Evolutionary conservation across 2,888 invertebrate species (phyloP), one percentile per base, ranked within the genome.

Genomic region (Amaurobius ferox): DNA sequence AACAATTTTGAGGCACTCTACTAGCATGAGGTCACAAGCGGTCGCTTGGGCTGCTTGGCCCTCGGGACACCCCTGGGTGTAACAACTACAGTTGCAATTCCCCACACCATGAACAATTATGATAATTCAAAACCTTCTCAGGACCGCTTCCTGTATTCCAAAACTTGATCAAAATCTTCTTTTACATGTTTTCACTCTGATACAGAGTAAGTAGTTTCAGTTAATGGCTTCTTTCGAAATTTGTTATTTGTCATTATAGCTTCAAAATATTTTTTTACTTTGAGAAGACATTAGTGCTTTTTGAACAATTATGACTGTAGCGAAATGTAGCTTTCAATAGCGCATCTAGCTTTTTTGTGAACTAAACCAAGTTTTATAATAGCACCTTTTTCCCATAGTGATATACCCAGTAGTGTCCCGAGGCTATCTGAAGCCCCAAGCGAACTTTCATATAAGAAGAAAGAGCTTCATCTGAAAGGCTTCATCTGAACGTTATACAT

Each of bases 91-190:
- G 72, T 11, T 19, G 62, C 70, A 9, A 86, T 39, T 67, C 74
- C 32, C 80, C 80, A 80, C 1, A 88, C 88, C 80, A 88, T 86
- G 30, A 77, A 79, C 3, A 88, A 39, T 78, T 86, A 86, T 7
- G 88, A 76, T 29, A 86, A 86, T 55, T 85, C 70, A 30, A 88
- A 85, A 16, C 68, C 78, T 32, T 80, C 80, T 73, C 77, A 80
- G 7, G 74, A 62, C 1, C 55, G 29, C 23, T 74, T 83, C 23
- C 87, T 62, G 26, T 23, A 74, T 48, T 88, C 86, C 19, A 44
- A 62, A 0, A 88, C 81, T 62, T 79, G 39, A 9, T 87, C 79
- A 71, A 87, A 87, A 30, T 39, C 72, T 5, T 29, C 23, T 30
- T 76, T 48, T 5, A 71, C 74, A 9, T 9, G 26, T 39, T 35